phyloP scores from a whole-genome alignment of 2,797 vertebrate genomes.

The Muscicapa striata region DNA sequence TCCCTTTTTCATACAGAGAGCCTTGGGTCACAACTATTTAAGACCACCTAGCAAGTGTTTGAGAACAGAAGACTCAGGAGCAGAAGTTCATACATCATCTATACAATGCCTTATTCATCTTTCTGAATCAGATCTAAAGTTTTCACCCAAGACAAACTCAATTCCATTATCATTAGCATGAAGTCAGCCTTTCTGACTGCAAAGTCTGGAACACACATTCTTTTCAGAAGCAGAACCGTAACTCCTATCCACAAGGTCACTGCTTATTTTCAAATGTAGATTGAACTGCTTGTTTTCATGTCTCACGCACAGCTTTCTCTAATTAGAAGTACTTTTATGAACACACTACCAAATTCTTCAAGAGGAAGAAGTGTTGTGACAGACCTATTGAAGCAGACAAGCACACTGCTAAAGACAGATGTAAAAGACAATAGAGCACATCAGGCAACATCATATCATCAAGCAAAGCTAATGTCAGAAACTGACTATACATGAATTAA shows the following conservation, averaged over 20 bases:
- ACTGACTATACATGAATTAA: accelerated
- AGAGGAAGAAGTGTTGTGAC: background rate
- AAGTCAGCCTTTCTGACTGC: background rate
- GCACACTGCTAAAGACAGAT: background rate
- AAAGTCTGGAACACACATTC: background rate
- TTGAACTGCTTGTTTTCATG: background rate
- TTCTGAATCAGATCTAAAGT: background rate
- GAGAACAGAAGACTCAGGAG: background rate
- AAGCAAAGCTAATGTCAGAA: background rate
- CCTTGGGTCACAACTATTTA: background rate
- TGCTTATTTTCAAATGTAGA: background rate
- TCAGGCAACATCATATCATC: background rate
- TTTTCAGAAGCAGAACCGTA: background rate
- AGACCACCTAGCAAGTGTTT: background rate
- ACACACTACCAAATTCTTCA: background rate
- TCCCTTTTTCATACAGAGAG: background rate
- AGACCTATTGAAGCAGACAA: background rate
- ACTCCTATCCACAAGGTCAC: background rate
- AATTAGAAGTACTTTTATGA: background rate
- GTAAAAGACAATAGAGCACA: background rate
- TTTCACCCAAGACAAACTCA: background rate
- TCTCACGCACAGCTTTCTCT: background rate
- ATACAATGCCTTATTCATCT: background rate
- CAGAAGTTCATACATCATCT: background rate
- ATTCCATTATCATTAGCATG: background rate